Base-by-base conservation (phyloP, 2,888 invertebrate species). In the Gonocerus acuteangulatus region DNA sequence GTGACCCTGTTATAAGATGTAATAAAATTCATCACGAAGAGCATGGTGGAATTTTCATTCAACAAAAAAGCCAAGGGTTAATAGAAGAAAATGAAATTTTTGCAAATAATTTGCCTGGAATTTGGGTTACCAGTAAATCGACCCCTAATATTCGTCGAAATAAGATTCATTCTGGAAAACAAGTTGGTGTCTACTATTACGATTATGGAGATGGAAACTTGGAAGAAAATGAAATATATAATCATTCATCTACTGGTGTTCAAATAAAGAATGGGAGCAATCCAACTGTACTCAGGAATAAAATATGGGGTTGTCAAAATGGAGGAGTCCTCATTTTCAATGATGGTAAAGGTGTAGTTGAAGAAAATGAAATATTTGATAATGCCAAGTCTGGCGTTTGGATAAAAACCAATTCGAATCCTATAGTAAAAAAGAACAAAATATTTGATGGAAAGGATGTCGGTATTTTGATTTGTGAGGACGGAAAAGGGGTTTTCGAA, bases 341-440 rank as follows among this genome's bases (percentile, higher is more conserved):
- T 74, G 95, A 95, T 60, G 97, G 97, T 15, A 80, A 95, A 49
- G 96, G 97, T 15, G 80, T 95, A 70, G 80, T 97, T 61, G 96
- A 97, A 77, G 93, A 95, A 76, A 96, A 96, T 77, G 95, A 97
- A 79, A 99, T 99, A 73, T 99, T 99, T 76, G 97, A 99, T 77
- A 99, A 99, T 76, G 97, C 97, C 68, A 99, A 99, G 97, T 97
- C 97, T 59, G 97, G 97, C 61, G 96, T 97, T 62, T 99, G 97
- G 97, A 99, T 99, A 70, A 99, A 99, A 81, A 99, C 97, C 57
- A 97, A 97, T 77, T 95, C 95, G 67, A 96, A 97, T 80, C 97
- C 97, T 34, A 95, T 95, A 63, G 80, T 99, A 65, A 89, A 94
- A 73, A 84, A 94, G 67, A 96, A 96, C 77, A 95, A 96, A 77